Evolutionary conservation across 2,888 invertebrate species (phyloP), one percentile per base, ranked within the genome.

Genomic region (Stenolophus ochropezus): DNA sequence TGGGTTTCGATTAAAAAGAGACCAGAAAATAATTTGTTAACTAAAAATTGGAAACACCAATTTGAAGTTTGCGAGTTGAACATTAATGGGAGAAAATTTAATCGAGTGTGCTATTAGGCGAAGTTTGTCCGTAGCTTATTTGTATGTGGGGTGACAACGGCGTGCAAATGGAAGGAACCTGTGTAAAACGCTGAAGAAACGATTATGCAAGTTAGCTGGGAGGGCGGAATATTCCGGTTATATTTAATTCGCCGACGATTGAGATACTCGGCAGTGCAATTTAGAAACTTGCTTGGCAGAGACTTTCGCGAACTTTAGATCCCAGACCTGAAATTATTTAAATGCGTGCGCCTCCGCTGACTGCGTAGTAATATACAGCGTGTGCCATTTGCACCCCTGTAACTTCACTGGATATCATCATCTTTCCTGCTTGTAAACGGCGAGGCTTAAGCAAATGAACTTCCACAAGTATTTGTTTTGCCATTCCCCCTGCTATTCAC

Each of bases 321-420:
- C 78, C 78, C 78, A 53, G 78, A 78, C 27, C 78, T 78, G 78
- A 78, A 69, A 69, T 78, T 78, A 78, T 78, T 78, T 78, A 78
- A 78, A 78, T 78, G 78, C 51, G 69, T 47, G 49, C 58, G 61
- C 65, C 56, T 65, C 27, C 75, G 53, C 53, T 53, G 47, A 73
- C 65, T 69, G 65, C 65, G 65, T 73, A n/a, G 20, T 47, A 18
- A 73, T 49, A 47, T 73, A 49, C 49, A 49, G 47, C 49, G 49
- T 73, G 73, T 49, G 47, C 27, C 47, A 20, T 73, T 61, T 42
- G 65, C 33, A 14, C 27, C 16, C 16, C 18, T 18, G 65, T 33
- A 16, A 69, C 8, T 33, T 6, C 33, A 42, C 33, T 42, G 33
- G 33, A 42, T 42, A 42, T 42, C 33, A 42, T 42, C 11, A 42